These are phyloP conservation scores for Drosophila persimilis DNA, from an alignment of 1,140 invertebrate genomes.

Conservation along the genomic window DNA sequence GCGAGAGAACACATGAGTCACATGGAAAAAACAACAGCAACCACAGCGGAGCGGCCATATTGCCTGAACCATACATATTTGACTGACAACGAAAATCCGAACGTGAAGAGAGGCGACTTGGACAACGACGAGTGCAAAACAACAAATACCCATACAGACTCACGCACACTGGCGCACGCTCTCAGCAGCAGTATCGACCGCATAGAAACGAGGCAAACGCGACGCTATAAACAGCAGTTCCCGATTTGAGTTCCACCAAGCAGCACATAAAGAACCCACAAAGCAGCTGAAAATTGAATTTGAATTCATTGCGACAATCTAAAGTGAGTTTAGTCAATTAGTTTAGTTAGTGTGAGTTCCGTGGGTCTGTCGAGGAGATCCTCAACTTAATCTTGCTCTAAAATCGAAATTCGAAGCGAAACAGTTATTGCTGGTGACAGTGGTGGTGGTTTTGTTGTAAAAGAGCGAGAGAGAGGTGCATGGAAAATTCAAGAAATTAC, in stretches of 20 bases:
- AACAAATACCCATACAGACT: constrained; percentile 27
- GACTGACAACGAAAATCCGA: constrained; percentile 57
- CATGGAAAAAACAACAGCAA: constrained; percentile 47
- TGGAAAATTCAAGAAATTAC: constrained; percentile 68
- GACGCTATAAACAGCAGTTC: constrained; percentile 82
- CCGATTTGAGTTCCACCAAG: constrained; percentile 61
- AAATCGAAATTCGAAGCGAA: not conserved
- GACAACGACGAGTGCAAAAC: constrained; percentile 71
- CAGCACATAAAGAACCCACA: constrained; percentile 53
- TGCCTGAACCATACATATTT: constrained; percentile 32
- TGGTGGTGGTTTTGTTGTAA: constrained; percentile 32
- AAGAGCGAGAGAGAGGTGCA: constrained; percentile 15
- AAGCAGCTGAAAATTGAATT: constrained; percentile 33
- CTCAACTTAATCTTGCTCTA: not conserved
- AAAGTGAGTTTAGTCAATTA: constrained; percentile 59
- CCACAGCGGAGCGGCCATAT: constrained; percentile 65
- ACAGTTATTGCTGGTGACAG: not conserved
- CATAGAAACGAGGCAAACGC: constrained; percentile 75
- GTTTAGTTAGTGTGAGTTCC: constrained; percentile 23
- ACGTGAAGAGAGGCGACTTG: constrained; percentile 33
- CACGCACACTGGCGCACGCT: constrained; percentile 31
- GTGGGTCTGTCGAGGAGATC: not conserved
- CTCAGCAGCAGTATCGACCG: constrained; percentile 41
- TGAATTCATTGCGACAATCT: constrained; percentile 29
- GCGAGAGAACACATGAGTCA: constrained; percentile 49